Evolutionary conservation across 2,888 invertebrate species (phyloP).

Genomic region (Dermolepida albohirtum): DNA sequence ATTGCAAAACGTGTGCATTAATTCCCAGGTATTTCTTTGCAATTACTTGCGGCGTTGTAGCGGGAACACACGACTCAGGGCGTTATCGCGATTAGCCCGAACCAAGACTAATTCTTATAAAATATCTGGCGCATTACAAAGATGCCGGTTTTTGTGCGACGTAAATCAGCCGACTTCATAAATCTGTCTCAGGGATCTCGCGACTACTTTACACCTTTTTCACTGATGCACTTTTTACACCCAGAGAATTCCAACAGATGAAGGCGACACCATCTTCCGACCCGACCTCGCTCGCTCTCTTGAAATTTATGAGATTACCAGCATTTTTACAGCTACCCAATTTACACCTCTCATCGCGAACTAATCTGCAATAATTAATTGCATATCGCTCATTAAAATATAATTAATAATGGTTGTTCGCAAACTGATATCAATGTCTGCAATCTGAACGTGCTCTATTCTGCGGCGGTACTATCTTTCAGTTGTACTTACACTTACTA

Average conservation of each 20-base stretch:
- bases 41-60: constrained; percentile 28
- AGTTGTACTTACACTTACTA: too few species aligned
- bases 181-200: constrained; percentile 52
- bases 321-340: constrained; percentile 41
- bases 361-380: constrained; percentile 48
- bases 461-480: not conserved
- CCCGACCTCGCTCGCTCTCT: constrained; percentile 27
- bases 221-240: constrained; percentile 42
- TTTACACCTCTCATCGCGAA: constrained; percentile 44
- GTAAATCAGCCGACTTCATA: constrained; percentile 56
- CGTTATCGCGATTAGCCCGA: constrained; percentile 37
- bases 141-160: constrained; percentile 48
- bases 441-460: constrained; percentile 29
- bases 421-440: constrained; percentile 31
- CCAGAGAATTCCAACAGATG: constrained; percentile 34
- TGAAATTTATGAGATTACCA: constrained; percentile 39
- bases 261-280: constrained; percentile 29
- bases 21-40: constrained; percentile 30
- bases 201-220: constrained; percentile 48
- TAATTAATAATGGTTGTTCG: constrained; percentile 47
- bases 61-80: constrained; percentile 14
- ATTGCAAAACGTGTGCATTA: constrained; percentile 20
- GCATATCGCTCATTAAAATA: constrained; percentile 46
- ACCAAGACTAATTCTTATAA: constrained; percentile 38
- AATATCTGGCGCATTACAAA: constrained; percentile 45